Percentiles rank a stretch among this genome's conserved stretches.
These are phyloP conservation scores for Notolabrus celidotus DNA, from an alignment of 2,797 vertebrate genomes.

Conservation along the genomic window DNA sequence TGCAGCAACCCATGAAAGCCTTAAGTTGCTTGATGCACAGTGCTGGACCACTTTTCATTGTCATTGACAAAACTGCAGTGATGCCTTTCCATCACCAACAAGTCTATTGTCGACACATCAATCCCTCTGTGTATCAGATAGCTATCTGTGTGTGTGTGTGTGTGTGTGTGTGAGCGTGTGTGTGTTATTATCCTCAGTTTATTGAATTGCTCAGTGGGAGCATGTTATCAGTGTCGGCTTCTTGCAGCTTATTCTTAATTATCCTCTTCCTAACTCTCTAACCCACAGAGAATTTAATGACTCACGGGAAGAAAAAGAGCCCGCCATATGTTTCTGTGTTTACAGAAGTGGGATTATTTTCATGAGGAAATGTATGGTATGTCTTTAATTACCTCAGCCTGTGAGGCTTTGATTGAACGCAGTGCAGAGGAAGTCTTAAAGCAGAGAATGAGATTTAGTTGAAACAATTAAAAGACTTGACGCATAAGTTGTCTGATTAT, in stretches of 20 bases:
- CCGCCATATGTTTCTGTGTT: constrained; percentile 53
- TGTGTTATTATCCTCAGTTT: constrained; percentile 52
- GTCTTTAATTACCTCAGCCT: constrained; percentile 1
- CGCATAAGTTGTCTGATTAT: background rate
- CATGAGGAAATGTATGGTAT: background rate
- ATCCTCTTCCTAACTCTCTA: constrained; percentile 39
- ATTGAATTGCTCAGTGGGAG: constrained; percentile 63
- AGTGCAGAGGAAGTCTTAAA: background rate
- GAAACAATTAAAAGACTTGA: background rate
- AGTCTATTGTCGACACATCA: background rate
- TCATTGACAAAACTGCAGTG: background rate
- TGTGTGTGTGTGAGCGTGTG: constrained; percentile 21
- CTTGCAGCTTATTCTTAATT: constrained; percentile 65
- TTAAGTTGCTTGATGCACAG: too few relatives aligned
- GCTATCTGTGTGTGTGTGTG: constrained; percentile 17
- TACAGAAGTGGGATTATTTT: constrained; percentile 35
- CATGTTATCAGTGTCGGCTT: constrained; percentile 49
- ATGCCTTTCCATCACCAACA: background rate
- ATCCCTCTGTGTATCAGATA: background rate
- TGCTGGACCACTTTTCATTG: background rate
- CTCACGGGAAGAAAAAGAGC: constrained; percentile 36
- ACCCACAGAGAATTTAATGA: constrained; percentile 65
- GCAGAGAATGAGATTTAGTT: background rate
- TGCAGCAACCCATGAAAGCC: too few relatives aligned
- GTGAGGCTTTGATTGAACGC: constrained; percentile 16